A percentile compares a stretch with the other conserved stretches of the same genome.
Conservation (phyloP, 2,113 vertebrate species). For the Copsychus sechellarum region DNA sequence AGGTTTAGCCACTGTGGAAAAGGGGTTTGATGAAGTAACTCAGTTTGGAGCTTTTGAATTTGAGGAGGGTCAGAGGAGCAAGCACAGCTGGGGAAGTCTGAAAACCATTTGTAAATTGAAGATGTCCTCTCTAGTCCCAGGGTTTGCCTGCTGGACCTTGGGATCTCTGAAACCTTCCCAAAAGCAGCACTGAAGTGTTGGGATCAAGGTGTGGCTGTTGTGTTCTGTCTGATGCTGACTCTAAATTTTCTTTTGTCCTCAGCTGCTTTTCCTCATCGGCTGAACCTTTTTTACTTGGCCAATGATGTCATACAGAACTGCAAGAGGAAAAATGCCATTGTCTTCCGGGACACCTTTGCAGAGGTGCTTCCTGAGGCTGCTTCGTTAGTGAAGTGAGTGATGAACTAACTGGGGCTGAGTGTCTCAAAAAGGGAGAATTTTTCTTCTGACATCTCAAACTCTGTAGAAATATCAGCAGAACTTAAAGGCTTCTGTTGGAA, state of each 20-base stretch:
- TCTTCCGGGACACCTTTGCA: slow-evolving; percentile 90
- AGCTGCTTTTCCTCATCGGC: slow-evolving; percentile 91
- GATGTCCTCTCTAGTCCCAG: rapidly evolving
- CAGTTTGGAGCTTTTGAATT: neutral
- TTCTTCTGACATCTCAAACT: neutral
- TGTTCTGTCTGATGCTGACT: neutral
- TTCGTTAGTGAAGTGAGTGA: slow-evolving; percentile 89
- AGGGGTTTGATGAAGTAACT: neutral
- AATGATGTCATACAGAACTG: slow-evolving; percentile 99
- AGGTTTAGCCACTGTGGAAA: neutral
- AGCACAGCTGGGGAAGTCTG: neutral
- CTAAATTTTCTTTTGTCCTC: neutral
- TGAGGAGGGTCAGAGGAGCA: neutral
- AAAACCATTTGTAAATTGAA: neutral
- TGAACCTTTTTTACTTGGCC: slow-evolving; percentile 97
- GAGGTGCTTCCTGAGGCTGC: slow-evolving; percentile 91
- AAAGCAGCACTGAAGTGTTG: neutral
- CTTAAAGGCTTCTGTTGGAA: neutral
- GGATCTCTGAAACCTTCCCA: rapidly evolving
- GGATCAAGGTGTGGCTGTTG: rapidly evolving
- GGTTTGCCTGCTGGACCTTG: neutral
- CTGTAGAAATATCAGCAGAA: neutral
- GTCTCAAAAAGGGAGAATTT: neutral
- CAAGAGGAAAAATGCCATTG: slow-evolving; percentile 93
- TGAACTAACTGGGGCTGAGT: rapidly evolving